Conservation (phyloP, 2,113 vertebrate species). For the Arvicanthis niloticus region DNA sequence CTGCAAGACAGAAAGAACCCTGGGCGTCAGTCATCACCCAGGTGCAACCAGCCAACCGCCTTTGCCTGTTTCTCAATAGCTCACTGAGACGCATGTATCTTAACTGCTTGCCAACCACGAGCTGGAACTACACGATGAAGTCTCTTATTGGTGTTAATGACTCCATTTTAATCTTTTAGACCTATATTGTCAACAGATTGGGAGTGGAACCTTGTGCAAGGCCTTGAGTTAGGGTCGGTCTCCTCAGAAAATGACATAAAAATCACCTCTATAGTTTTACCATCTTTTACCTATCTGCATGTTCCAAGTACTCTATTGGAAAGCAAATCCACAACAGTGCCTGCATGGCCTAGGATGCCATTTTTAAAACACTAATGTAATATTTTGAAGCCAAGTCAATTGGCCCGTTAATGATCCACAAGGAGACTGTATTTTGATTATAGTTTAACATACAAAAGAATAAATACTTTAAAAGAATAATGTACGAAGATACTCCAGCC, state of each 20-base stretch:
- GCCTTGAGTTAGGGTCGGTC: neutral
- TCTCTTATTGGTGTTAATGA: neutral
- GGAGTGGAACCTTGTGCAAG: neutral
- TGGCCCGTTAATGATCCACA: constrained; percentile 34
- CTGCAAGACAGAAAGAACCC: neutral
- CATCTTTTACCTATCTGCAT: constrained; percentile 3
- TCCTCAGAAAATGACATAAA: neutral
- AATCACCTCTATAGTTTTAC: constrained; percentile 24
- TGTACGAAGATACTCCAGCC: neutral
- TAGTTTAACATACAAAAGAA: too few relatives aligned
- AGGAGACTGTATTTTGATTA: constrained; percentile 45
- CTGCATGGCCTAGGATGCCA: neutral
- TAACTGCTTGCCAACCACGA: constrained; percentile 8
- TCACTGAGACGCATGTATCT: neutral
- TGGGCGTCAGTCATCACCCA: neutral
- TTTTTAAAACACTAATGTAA: constrained; percentile 37
- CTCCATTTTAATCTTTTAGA: neutral
- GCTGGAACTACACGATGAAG: neutral
- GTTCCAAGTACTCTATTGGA: constrained; percentile 14
- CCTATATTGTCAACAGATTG: neutral
- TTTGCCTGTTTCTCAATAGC: neutral
- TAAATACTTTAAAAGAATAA: constrained; percentile 36
- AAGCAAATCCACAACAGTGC: neutral
- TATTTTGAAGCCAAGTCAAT: constrained; percentile 56
- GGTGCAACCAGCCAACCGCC: neutral